Evolutionary conservation across 2,113 vertebrate genomes (phyloP).

Genomic region (Ochotona curzoniae): DNA sequence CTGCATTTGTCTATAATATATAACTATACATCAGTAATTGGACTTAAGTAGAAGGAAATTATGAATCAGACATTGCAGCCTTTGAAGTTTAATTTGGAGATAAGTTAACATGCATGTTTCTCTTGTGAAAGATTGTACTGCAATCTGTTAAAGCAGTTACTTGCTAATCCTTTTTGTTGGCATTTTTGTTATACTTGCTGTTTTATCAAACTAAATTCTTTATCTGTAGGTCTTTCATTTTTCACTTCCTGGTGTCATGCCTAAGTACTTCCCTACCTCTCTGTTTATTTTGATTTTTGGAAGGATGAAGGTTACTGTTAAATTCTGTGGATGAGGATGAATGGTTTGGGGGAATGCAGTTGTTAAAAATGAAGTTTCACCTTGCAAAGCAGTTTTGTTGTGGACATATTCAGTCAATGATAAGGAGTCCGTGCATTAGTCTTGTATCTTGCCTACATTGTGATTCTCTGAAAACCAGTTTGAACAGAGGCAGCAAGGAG

Average conservation of each 20-base stretch:
- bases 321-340: background rate
- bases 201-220: background rate
- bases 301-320: background rate
- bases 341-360: background rate
- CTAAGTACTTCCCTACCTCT: background rate
- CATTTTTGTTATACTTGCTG: background rate
- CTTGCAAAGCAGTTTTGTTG: conserved; percentile 7
- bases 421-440: background rate
- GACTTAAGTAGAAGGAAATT: background rate
- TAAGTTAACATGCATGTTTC: conserved; percentile 24
- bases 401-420: background rate
- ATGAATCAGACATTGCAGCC: background rate
- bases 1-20: conserved; percentile 38
- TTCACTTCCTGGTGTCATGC: background rate
- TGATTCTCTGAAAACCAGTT: conserved; percentile 24
- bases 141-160: background rate
- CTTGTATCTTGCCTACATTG: background rate
- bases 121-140: background rate
- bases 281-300: conserved; percentile 21
- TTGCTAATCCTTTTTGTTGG: conserved; percentile 4
- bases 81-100: conserved; percentile 41
- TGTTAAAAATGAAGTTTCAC: conserved; percentile 16
- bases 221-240: background rate
- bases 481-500: background rate
- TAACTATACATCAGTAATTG: background rate